These are phyloP conservation scores for Antheraea pernyi DNA, from an alignment of 1,140 invertebrate species.

Conservation along the genomic window DNA sequence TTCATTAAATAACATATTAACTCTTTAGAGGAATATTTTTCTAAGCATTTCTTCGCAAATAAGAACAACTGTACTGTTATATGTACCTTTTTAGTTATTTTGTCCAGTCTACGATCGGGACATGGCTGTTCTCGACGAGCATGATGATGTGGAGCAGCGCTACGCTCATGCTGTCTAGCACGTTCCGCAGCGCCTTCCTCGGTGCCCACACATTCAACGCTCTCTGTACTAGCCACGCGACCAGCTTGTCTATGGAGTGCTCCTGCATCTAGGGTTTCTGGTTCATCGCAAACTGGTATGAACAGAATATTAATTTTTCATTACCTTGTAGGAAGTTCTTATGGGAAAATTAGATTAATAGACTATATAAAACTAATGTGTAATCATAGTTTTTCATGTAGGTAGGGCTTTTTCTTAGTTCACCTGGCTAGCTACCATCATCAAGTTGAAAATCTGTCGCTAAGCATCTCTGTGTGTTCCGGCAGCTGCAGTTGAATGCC, in stretches of 20 bases:
- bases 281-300: slow-evolving; percentile 51
- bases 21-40: background rate
- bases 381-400: too few species aligned
- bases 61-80: background rate
- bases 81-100: slow-evolving; percentile 64
- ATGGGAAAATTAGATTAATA: too few species aligned
- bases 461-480: too few species aligned
- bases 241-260: slow-evolving; percentile 52
- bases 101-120: slow-evolving; percentile 55
- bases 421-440: too few species aligned
- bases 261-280: slow-evolving; percentile 47
- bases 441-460: too few species aligned
- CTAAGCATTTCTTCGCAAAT: background rate
- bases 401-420: too few species aligned
- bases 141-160: slow-evolving; percentile 38
- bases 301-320: background rate
- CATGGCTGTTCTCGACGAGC: slow-evolving; percentile 46
- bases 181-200: slow-evolving; percentile 42
- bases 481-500: too few species aligned
- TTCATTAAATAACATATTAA: background rate
- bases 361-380: too few species aligned
- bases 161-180: slow-evolving; percentile 53
- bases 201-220: slow-evolving; percentile 19
- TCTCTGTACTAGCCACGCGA: slow-evolving; percentile 23
- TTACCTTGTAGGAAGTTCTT: too few species aligned